Evolutionary conservation across 2,113 vertebrate genomes (phyloP).

Genomic region (Poicephalus gulielmi): DNA sequence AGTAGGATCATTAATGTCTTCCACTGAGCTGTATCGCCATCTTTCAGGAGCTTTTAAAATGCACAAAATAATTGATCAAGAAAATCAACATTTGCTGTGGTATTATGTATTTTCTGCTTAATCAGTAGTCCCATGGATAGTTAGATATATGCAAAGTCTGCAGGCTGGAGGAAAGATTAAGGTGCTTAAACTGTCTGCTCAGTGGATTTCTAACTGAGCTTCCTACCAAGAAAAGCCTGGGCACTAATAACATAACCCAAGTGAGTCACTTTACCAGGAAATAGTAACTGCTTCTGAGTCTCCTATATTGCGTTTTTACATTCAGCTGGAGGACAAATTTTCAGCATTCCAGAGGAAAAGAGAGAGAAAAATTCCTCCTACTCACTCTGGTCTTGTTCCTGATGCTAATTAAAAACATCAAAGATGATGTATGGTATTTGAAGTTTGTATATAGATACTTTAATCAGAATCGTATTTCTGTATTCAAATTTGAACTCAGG

Average conservation of each 20-base stretch:
- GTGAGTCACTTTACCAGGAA: neutral
- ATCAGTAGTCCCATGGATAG: neutral
- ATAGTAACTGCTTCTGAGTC: neutral
- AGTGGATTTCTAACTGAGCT: neutral
- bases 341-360: slow-evolving; percentile 8
- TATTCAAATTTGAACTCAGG: neutral
- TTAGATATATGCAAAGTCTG: neutral
- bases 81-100: neutral
- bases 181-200: neutral
- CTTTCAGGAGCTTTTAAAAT: neutral
- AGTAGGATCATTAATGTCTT: neutral
- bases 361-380: neutral
- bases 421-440: neutral
- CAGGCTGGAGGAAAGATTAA: neutral
- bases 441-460: neutral
- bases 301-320: neutral
- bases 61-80: neutral
- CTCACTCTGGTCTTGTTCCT: neutral
- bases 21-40: neutral
- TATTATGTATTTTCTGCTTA: neutral
- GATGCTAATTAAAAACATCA: slow-evolving; percentile 26
- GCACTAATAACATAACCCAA: neutral
- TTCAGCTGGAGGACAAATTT: neutral
- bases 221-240: neutral
- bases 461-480: neutral